phyloP scores from a whole-genome alignment of 2,888 invertebrate genomes.

The Catonia carolina region DNA sequence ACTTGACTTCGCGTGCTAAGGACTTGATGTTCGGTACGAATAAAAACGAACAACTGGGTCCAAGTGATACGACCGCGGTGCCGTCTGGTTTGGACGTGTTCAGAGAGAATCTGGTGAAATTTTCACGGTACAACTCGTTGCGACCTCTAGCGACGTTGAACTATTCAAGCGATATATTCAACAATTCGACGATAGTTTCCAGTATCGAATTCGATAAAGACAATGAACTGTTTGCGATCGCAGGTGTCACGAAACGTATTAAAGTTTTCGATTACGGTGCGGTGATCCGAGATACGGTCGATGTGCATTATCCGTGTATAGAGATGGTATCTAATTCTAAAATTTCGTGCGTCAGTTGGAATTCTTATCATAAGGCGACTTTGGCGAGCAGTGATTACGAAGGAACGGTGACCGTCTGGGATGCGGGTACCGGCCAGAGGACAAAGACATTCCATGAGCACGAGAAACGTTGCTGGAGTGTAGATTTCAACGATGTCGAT shows the following conservation, averaged over 20 bases:
- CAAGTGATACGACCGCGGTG: constrained; percentile 31
- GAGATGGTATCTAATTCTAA: constrained; percentile 90
- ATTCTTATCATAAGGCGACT: constrained; percentile 79
- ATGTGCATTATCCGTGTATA: constrained; percentile 85
- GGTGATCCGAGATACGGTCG: constrained; percentile 77
- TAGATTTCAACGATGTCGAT: constrained; percentile 89
- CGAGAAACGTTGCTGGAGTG: constrained; percentile 93
- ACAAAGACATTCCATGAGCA: constrained; percentile 79
- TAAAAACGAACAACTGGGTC: constrained; percentile 34
- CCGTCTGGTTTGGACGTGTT: constrained; percentile 62
- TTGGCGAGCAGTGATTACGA: constrained; percentile 92
- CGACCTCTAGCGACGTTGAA: constrained; percentile 78
- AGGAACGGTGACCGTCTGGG: constrained; percentile 90
- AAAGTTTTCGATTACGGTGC: constrained; percentile 87
- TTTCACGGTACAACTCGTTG: constrained; percentile 71
- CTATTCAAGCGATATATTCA: constrained; percentile 83
- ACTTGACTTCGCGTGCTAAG: constrained; percentile 69
- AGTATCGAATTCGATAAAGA: constrained; percentile 96
- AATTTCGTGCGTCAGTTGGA: constrained; percentile 93
- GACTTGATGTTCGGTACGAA: constrained; percentile 56
- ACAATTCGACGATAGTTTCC: constrained; percentile 77
- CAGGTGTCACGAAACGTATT: constrained; percentile 89
- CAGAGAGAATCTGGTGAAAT: constrained; percentile 77
- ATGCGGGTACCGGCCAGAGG: constrained; percentile 68
- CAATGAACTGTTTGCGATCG: constrained; percentile 91